A percentile compares a stretch with the other conserved stretches of the same genome.
Conservation (phyloP, 1,140 invertebrate species). For the Heliconius eleuchia region DNA sequence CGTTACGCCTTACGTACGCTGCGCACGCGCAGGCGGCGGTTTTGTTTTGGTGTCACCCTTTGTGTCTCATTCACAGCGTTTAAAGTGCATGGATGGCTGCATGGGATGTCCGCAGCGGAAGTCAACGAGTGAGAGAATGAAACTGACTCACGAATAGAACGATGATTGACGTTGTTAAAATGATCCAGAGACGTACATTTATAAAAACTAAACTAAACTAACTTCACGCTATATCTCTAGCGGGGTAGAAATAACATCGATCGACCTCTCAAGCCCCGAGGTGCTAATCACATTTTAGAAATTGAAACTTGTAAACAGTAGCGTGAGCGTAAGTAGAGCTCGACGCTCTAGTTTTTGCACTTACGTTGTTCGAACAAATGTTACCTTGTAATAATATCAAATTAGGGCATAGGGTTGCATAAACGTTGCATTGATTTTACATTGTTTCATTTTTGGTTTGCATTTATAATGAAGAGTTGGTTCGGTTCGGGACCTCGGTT, state of each 20-base stretch:
- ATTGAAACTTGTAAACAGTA: conserved; percentile 37
- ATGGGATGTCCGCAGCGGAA: conserved; percentile 48
- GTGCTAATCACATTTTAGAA: conserved; percentile 21
- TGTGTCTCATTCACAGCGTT: conserved; percentile 58
- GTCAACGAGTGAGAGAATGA: conserved; percentile 38
- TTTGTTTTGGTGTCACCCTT: conserved; percentile 64
- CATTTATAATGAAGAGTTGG: neutral
- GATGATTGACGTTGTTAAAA: conserved; percentile 26
- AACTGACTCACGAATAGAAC: conserved; percentile 41
- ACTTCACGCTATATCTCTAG: no score
- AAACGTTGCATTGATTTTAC: conserved; percentile 27
- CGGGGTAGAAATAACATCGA: neutral
- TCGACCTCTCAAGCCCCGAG: neutral
- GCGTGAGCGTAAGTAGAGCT: conserved; percentile 34
- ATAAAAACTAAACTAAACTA: no score
- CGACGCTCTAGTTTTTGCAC: conserved; percentile 36
- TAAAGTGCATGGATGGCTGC: conserved; percentile 49
- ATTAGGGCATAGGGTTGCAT: conserved; percentile 30
- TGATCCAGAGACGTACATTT: neutral
- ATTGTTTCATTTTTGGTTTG: neutral
- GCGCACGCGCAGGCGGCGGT: conserved; percentile 60
- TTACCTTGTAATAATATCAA: conserved; percentile 36
- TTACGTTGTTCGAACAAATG: conserved; percentile 36
- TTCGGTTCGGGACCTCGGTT: no score
- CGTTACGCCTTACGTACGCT: conserved; percentile 53